Evolutionary conservation across 2,888 invertebrate genomes (phyloP).

Genomic region (Nemotelus nigrinus): DNA sequence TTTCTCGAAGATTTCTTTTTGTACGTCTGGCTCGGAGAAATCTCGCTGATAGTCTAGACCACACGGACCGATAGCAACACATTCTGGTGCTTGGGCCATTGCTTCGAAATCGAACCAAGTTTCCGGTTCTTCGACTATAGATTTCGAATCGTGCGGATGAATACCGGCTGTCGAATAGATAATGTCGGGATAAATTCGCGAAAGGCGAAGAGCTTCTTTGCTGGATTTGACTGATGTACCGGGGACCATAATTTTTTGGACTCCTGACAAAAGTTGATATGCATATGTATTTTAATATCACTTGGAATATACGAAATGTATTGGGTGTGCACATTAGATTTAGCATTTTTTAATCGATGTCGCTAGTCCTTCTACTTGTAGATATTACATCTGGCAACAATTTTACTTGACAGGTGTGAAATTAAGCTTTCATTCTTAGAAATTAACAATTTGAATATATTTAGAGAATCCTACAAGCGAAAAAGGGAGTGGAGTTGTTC

Average conservation of each 20-base stretch:
- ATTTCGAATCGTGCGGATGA: slow-evolving; percentile 94
- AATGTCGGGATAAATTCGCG: slow-evolving; percentile 88
- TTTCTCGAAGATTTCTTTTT: slow-evolving; percentile 86
- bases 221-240: slow-evolving; percentile 89
- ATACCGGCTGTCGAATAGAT: slow-evolving; percentile 92
- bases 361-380: too few relatives aligned
- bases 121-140: slow-evolving; percentile 75
- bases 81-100: slow-evolving; percentile 84
- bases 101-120: slow-evolving; percentile 81
- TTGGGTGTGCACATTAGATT: too few relatives aligned
- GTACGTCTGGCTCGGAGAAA: slow-evolving; percentile 89
- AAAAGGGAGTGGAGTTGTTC: too few relatives aligned
- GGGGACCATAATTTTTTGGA: slow-evolving; percentile 93
- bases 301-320: too few relatives aligned
- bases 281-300: neutral
- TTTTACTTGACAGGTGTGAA: too few relatives aligned
- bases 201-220: slow-evolving; percentile 88
- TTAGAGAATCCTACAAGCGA: too few relatives aligned
- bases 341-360: too few relatives aligned
- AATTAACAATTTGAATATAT: too few relatives aligned
- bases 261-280: slow-evolving; percentile 69
- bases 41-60: slow-evolving; percentile 94
- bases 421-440: too few relatives aligned
- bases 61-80: slow-evolving; percentile 94
- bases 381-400: too few relatives aligned